A percentile compares a stretch with the other conserved stretches of the same genome.
Evolutionary conservation across 2,888 invertebrate species (phyloP).

Genomic region (Diarsia dahlii): DNA sequence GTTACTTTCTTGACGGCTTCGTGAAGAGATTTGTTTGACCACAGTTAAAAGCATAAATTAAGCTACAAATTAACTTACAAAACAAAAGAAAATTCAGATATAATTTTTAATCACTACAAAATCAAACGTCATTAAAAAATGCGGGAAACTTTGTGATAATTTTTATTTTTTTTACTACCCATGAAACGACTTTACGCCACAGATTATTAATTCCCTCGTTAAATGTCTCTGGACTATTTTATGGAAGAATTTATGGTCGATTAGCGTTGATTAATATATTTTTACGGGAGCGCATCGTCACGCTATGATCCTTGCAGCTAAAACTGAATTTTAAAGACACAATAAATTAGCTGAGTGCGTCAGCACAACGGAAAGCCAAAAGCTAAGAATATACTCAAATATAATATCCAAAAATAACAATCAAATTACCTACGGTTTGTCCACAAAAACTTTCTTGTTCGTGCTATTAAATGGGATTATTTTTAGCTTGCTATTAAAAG

Average conservation of each 20-base stretch:
- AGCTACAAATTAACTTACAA: no score
- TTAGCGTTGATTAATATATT: conserved; percentile 38
- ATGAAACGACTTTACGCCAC: conserved; percentile 42
- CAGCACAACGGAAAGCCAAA: conserved; percentile 45
- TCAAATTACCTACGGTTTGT: conserved; percentile 23
- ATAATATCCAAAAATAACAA: conserved; percentile 48
- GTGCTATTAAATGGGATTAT: not conserved
- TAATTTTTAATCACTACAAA: not conserved
- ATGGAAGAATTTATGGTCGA: conserved; percentile 56
- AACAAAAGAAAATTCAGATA: no score
- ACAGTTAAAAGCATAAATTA: no score
- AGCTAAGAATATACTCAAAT: conserved; percentile 38
- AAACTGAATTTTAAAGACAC: conserved; percentile 39
- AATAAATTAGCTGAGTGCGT: conserved; percentile 43
- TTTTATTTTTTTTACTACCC: conserved; percentile 55
- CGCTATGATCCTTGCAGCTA: conserved; percentile 32
- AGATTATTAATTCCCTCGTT: conserved; percentile 59
- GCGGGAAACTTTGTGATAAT: conserved; percentile 40
- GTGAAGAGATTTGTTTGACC: no score
- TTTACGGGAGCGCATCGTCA: conserved; percentile 1
- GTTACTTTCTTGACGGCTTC: no score
- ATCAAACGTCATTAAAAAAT: conserved; percentile 34
- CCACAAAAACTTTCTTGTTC: conserved; percentile 12
- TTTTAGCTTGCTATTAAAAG: not conserved
- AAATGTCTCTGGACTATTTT: conserved; percentile 52